Evolutionary conservation across 2,888 invertebrate species (phyloP).

Genomic region (Plagodis pulveraria): DNA sequence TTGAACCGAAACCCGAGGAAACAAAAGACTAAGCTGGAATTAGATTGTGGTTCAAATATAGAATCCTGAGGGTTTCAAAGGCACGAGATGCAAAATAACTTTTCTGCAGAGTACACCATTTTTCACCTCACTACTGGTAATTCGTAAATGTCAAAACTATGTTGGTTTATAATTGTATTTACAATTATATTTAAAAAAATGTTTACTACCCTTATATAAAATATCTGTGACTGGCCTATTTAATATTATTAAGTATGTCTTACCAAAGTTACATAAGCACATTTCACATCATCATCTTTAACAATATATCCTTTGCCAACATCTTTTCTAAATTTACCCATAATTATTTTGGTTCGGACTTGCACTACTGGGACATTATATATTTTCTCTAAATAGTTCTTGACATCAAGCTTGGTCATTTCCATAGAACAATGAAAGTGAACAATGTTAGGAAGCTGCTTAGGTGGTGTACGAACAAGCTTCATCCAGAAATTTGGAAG

Average conservation of each 20-base stretch:
- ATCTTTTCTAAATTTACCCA: constrained; percentile 88
- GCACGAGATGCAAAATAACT: no score
- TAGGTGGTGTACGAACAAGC: constrained; percentile 88
- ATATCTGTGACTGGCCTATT: no score
- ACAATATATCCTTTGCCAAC: constrained; percentile 86
- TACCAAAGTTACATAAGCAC: constrained; percentile 92
- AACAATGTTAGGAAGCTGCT: constrained; percentile 91
- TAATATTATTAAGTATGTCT: constrained; percentile 32
- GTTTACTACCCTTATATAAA: no score
- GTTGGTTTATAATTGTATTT: no score
- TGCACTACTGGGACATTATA: constrained; percentile 93
- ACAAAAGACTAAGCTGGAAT: no score
- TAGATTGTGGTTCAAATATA: no score
- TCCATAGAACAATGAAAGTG: constrained; percentile 96
- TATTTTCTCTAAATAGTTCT: constrained; percentile 97
- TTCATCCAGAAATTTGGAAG: constrained; percentile 99
- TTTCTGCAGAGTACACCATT: no score
- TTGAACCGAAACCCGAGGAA: no score
- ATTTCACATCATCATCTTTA: constrained; percentile 93
- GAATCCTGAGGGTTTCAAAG: no score
- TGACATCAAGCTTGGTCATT: constrained; percentile 96
- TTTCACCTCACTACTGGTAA: no score
- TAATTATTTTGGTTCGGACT: constrained; percentile 90
- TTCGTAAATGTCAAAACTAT: no score
- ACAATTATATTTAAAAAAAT: no score